Base-by-base conservation (phyloP, 2,888 invertebrate genomes). In the Acanthopleura granulata region DNA sequence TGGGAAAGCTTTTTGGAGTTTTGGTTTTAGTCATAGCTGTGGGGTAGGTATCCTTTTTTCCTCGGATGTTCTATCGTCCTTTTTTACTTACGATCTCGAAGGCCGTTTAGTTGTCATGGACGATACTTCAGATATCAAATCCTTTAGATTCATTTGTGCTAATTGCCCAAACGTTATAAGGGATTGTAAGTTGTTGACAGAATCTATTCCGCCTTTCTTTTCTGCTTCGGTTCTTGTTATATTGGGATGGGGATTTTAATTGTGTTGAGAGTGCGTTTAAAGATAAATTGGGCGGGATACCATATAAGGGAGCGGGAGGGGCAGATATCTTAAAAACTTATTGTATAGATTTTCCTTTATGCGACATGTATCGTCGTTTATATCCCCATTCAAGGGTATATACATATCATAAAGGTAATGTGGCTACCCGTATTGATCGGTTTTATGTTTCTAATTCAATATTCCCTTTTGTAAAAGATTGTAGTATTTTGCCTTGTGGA, bases 1-100 rank as follows among this genome's bases (percentile, higher is more conserved):
- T 18, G 51, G 51, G 51, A 51, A 51, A 51, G 51, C 51, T 51
- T 51, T 51, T 51, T 51, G 51, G 51, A 51, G 51, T 18, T 51
- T 51, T 51, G 51, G 51, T 51, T 15, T 51, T 14, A 15, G 51
- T 18, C 51, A 51, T 51, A 51, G 51, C 51, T 18, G 51, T 15
- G 51, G 51, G 51, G 51, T 51, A 18, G 51, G 51, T 51, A 51
- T 51, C 18, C 18, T 51, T 15, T 15, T 51, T 51, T 18, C 14
- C 14, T 14, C 14, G 14, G 18, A 51, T 51, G 51, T 51, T 18
- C 14, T 15, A 51, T 18, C 14, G 14, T 15, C 14, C 14, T 15
- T 15, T 51, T 51, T 51, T 18, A 15, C 18, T 51, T 51, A 15
- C 18, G 51, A 51, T 51, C 51, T 15, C 18, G 51, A 51, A 14